Conservation (phyloP, 2,888 invertebrate species). For the Ceramica pisi region DNA sequence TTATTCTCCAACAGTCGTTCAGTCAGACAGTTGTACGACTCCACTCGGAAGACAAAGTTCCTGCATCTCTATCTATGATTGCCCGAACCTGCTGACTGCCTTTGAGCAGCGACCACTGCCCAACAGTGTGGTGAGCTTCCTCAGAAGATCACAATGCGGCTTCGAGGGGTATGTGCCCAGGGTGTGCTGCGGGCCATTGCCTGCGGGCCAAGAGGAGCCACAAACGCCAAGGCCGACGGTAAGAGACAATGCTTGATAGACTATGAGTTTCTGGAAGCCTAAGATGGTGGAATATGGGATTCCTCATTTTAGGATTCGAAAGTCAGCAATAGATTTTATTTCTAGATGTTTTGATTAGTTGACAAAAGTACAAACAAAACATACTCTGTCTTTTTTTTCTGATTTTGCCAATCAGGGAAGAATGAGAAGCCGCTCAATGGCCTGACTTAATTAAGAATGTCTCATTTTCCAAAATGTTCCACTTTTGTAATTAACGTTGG, state of each 20-base stretch:
- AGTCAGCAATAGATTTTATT: background rate
- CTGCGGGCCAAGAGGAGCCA: constrained; percentile 49
- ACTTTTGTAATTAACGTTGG: too few species aligned
- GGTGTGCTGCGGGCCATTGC: constrained; percentile 90
- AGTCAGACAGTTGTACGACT: constrained; percentile 79
- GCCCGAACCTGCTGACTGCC: constrained; percentile 80
- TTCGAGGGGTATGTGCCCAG: constrained; percentile 85
- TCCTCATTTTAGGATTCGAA: background rate
- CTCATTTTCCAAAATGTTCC: too few species aligned
- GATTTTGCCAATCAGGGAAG: too few species aligned
- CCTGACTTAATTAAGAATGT: too few species aligned
- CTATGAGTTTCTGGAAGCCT: background rate
- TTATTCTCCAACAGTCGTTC: constrained; percentile 71
- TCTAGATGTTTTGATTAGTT: background rate
- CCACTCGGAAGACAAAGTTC: constrained; percentile 82
- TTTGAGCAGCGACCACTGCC: constrained; percentile 84
- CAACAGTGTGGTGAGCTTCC: constrained; percentile 77
- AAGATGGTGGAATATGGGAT: background rate
- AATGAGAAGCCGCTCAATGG: too few species aligned
- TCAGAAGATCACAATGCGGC: constrained; percentile 90
- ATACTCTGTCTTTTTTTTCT: too few species aligned
- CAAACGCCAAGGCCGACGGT: constrained; percentile 65
- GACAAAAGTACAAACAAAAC: background rate
- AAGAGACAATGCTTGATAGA: constrained; percentile 37
- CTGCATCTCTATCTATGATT: constrained; percentile 89